Evolutionary conservation across 2,797 vertebrate species (phyloP), one percentile per base, ranked within the genome.

Genomic region (Macroramphosus scolopax): DNA sequence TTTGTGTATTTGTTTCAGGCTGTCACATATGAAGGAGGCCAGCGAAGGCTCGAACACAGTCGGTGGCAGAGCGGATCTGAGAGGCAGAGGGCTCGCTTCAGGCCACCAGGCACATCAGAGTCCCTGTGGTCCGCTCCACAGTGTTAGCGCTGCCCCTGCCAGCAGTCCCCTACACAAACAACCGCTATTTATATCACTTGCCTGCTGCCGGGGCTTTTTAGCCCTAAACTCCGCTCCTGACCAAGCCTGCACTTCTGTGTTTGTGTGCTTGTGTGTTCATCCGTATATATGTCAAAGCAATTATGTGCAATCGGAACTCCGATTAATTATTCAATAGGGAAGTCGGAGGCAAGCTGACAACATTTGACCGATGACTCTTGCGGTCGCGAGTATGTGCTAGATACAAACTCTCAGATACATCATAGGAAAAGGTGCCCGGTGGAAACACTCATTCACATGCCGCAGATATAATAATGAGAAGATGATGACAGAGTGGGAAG

Each of bases 321-420:
- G 38, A 92, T 94, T 89, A 94, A 94, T 92, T 92, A 94, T 95
- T 94, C 85, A 93, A 68, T 68, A 78, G 89, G 78, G 77, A 84
- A 86, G 83, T 90, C 87, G 86, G 87, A 84, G 67, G 87, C 83
- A 82, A 87, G 87, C 87, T 74, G 81, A 71, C 77, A 75, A 69
- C 75, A 58, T 89, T 84, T 84, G 77, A 83, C 83, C 82, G 62
- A 73, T 82, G 87, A 85, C 83, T 80, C 85, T 83, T 72, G 71
- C 62, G 84, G 88, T 75, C 74, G 68, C 56, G 63, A 36, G 66
- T 60, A 75, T 57, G 44, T 41, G 58, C 40, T 12, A 51, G 44
- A 68, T 4, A n/a, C 41, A 34, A 55, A 62, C 51, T 34, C 44
- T 39, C 33, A 40, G 40, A 56, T 59, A 46, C 49, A 61, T 69